Evolutionary conservation across 2,888 invertebrate genomes (phyloP).

Genomic region (Chloroclystis v-ata): DNA sequence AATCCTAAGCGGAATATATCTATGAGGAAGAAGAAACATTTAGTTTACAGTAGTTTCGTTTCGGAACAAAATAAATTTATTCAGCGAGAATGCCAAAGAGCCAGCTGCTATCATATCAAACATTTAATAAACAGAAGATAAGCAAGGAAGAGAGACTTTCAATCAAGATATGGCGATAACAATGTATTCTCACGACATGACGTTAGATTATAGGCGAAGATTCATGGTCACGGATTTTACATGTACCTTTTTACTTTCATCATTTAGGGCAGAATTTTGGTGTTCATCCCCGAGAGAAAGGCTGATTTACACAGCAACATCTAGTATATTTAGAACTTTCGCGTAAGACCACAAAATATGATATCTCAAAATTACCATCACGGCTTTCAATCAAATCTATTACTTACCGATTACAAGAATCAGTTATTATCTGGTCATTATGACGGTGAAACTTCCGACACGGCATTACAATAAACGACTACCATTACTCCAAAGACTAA

Average conservation of each 20-base stretch:
- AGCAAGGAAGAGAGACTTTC: constrained; percentile 42
- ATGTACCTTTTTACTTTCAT: constrained; percentile 5
- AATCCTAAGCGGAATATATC: too few species aligned
- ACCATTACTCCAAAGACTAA: constrained; percentile 24
- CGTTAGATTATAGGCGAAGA: constrained; percentile 23
- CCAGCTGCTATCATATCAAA: not conserved
- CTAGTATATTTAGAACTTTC: too few species aligned
- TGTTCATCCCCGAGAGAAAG: too few species aligned
- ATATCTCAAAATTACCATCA: constrained; percentile 7
- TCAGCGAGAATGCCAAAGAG: not conserved
- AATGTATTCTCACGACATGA: constrained; percentile 33
- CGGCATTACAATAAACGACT: constrained; percentile 27
- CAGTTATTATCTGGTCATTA: constrained; percentile 23
- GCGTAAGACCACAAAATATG: not conserved
- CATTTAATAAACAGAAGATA: constrained; percentile 28
- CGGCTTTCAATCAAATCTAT: constrained; percentile 11
- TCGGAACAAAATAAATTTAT: too few species aligned
- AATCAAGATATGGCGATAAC: constrained; percentile 54
- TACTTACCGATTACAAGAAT: constrained; percentile 12
- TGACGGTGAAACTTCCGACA: constrained; percentile 28
- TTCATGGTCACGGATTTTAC: constrained; percentile 31
- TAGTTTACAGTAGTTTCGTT: too few species aligned
- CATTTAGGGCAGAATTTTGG: too few species aligned
- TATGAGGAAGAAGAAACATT: too few species aligned
- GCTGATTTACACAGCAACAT: too few species aligned